phyloP scores from a whole-genome alignment of 2,888 invertebrate species.

The Aproaerema taeniolella region DNA sequence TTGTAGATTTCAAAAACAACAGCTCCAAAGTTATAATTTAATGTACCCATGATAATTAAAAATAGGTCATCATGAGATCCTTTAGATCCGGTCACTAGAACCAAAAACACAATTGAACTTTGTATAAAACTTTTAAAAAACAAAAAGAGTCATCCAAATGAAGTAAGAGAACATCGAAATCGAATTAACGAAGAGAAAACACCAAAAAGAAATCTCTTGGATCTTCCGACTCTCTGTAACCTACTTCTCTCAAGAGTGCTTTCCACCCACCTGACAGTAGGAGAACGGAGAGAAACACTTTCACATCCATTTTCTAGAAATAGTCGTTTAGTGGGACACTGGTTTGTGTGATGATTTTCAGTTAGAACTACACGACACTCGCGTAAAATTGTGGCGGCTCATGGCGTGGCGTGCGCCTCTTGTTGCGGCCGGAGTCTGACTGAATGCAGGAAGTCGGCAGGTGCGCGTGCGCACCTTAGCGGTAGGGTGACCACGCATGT shows the following conservation, averaged over 20 bases:
- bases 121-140: no score
- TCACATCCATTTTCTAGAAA: conserved; percentile 7
- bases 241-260: not conserved
- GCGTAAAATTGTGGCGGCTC: not conserved
- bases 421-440: conserved; percentile 1
- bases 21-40: no score
- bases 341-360: not conserved
- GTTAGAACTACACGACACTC: conserved; percentile 8
- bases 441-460: not conserved
- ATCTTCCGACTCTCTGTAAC: conserved; percentile 4
- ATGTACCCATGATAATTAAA: no score
- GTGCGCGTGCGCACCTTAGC: conserved; percentile 3
- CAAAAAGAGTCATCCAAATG: no score
- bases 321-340: not conserved
- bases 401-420: conserved; percentile 5
- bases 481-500: no score
- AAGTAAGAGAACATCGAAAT: conserved; percentile 6
- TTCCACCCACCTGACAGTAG: conserved; percentile 3
- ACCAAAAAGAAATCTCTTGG: conserved; percentile 8
- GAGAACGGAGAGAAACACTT: not conserved
- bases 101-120: no score
- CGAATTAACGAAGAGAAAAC: conserved; percentile 8
- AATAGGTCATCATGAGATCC: not conserved
- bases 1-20: no score
- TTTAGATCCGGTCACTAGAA: not conserved